These are phyloP conservation scores for Acrocephalus kingi DNA, from an alignment of 2,113 vertebrate species.

Conservation along the genomic window DNA sequence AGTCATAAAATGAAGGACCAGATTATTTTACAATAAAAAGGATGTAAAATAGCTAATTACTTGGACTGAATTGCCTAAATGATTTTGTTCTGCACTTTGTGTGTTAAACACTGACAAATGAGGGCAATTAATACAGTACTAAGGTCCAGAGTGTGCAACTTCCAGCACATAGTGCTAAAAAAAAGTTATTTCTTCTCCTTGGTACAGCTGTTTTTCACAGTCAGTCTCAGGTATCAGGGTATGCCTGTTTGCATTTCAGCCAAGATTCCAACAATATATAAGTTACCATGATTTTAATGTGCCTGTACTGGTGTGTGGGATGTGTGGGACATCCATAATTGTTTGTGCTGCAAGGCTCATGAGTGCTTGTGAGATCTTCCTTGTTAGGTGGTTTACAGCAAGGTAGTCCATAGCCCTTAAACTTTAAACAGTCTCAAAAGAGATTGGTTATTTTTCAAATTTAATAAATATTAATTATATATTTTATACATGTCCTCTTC, in stretches of 20 bases:
- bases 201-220: neutral
- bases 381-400: neutral
- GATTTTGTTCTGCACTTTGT: conserved; percentile 26
- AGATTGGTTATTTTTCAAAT: neutral
- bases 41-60: conserved; percentile 30
- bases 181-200: neutral
- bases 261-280: neutral
- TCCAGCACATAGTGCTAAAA: neutral
- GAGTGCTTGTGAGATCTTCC: neutral
- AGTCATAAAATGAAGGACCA: conserved; percentile 2
- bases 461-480: neutral
- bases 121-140: neutral
- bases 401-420: neutral
- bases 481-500: neutral
- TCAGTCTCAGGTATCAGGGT: neutral
- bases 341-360: neutral
- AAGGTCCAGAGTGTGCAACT: neutral
- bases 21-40: conserved; percentile 23
- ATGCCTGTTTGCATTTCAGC: neutral
- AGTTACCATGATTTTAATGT: neutral
- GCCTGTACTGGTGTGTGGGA: neutral
- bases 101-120: conserved; percentile 35
- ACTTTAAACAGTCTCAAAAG: neutral
- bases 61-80: neutral
- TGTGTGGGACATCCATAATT: neutral